Conservation (phyloP, 2,113 vertebrate genomes). For the Vulpes ferrilata region DNA sequence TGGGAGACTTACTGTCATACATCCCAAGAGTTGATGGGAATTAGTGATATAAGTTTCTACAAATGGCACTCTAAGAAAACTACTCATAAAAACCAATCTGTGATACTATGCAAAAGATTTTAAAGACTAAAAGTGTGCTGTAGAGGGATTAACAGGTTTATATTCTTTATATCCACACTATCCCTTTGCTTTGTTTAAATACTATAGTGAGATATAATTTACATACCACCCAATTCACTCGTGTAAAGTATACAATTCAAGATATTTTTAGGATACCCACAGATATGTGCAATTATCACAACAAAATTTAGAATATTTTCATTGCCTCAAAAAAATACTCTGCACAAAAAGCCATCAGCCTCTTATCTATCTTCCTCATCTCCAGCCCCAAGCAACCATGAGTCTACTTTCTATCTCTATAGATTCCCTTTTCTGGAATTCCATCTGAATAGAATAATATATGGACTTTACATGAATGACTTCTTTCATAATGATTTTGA, state of each 20-base stretch:
- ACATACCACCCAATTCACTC: not conserved
- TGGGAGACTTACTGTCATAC: not conserved
- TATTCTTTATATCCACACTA: not conserved
- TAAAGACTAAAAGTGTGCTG: not conserved
- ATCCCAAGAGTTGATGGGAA: not conserved
- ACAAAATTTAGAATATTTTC: not conserved
- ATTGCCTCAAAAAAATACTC: not conserved
- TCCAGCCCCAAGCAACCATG: not conserved
- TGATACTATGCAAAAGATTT: not conserved
- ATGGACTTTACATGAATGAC: not conserved
- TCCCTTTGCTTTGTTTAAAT: not conserved
- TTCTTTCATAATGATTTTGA: not conserved
- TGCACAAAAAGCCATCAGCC: not conserved
- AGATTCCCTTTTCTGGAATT: not conserved
- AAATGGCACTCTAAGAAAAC: not conserved
- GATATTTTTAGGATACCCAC: not conserved
- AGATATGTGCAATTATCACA: not conserved
- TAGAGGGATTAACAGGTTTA: not conserved
- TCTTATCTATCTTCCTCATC: not conserved
- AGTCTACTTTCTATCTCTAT: not conserved
- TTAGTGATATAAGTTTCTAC: not conserved
- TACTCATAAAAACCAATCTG: not conserved
- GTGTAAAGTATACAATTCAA: not conserved
- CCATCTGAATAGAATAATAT: not conserved
- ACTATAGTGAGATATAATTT: not conserved